phyloP scores from a whole-genome alignment of 2,113 vertebrate species.

The Salvelinus namaycush region DNA sequence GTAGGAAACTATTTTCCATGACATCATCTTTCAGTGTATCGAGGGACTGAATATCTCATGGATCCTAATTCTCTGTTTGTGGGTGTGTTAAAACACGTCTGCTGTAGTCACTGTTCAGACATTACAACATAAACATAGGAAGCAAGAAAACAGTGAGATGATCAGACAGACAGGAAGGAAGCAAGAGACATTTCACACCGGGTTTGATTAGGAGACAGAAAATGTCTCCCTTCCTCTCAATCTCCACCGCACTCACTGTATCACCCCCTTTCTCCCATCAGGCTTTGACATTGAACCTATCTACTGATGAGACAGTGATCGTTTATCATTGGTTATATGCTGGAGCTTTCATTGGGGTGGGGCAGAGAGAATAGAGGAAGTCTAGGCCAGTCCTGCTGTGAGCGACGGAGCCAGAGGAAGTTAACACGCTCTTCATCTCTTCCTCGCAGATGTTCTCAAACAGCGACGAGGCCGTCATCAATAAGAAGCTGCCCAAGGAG shows the following conservation, averaged over 20 bases:
- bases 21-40: background rate
- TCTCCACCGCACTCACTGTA: background rate
- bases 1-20: slow-evolving; percentile 11
- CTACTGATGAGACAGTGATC: slow-evolving; percentile 31
- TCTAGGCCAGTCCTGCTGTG: background rate
- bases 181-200: too few species aligned
- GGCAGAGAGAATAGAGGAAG: slow-evolving; percentile 5
- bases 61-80: too few species aligned
- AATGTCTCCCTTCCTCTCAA: background rate
- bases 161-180: too few species aligned
- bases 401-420: slow-evolving; percentile 1
- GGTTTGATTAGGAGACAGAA: too few species aligned
- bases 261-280: background rate
- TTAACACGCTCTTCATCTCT: slow-evolving; percentile 33
- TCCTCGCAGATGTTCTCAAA: slow-evolving; percentile 95
- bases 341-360: slow-evolving; percentile 30
- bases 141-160: too few species aligned
- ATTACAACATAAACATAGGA: too few species aligned
- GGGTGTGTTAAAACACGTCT: too few species aligned
- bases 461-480: slow-evolving; percentile 97
- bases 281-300: slow-evolving; percentile 27
- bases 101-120: too few species aligned
- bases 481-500: slow-evolving; percentile 98
- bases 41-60: too few species aligned
- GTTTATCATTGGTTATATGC: slow-evolving; percentile 32